Evolutionary conservation across 2,113 vertebrate species (phyloP), one percentile per base, ranked within the genome.

Genomic region (Colossoma macropomum): DNA sequence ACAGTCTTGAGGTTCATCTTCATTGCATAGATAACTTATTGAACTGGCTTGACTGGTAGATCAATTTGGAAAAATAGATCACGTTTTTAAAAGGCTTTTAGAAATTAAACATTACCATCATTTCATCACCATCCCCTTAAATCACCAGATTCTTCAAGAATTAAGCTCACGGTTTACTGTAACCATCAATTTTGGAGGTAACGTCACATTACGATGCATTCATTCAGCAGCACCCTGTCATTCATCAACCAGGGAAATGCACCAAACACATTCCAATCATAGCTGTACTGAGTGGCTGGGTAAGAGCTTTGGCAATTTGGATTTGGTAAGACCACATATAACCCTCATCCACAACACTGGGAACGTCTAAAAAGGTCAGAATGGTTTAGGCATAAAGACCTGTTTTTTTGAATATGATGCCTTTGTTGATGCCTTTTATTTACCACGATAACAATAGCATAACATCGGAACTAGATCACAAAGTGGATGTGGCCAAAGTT

Each of bases 1-100:
- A 96, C 96, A 96, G 95, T 94, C 72, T 32, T 41, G 34, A 68
- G 60, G 63, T 32, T 77, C 60, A 17, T 30, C 28, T 56, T 75
- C 41, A 65, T 54, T 9, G 56, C 34, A 63, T 34, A 48, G 27
- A 25, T 13, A n/a, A 30, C 38, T 25, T 3, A 76, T 34, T 69
- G 38, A 62, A 76, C 68, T 38, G 30, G 19, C 23, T 19, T 52
- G 15, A 17, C 50, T 19, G 16, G 2, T 52, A 11, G 50, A 52
- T 52, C 50, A 56, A 8, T 23, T 23, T 21, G 15, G 54, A 56
- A 7, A 21, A 52, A 17, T 1, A 52, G 13, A 48, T 54, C 17
- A 21, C 6, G 1, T 54, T 19, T 19, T 60, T 60, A 23, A n/a
- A 25, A n/a, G 8, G 11, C n/a, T 1, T 60, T 60, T 60, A 10